Conservation (phyloP, 1,140 invertebrate genomes). For the Bombus breviceps region DNA sequence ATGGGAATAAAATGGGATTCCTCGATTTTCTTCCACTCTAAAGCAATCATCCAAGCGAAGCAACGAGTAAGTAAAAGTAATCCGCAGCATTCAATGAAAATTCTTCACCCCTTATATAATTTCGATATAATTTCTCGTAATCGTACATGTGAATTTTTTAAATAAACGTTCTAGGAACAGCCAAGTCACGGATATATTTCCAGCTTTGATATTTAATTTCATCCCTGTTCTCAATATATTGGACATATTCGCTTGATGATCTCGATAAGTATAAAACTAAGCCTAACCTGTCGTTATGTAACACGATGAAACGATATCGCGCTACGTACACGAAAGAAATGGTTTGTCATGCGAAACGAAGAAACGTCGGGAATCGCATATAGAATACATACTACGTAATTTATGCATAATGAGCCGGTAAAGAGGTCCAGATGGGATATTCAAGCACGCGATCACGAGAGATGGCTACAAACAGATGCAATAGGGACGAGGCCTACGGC, state of each 20-base stretch:
- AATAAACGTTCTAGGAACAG: background rate
- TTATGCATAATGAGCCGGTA: slow-evolving; percentile 6
- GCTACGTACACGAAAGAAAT: background rate
- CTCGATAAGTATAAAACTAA: background rate
- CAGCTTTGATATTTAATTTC: background rate
- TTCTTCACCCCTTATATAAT: background rate
- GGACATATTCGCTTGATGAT: background rate
- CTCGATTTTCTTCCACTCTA: background rate
- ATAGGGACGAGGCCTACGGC: slow-evolving; percentile 19
- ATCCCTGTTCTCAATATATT: background rate
- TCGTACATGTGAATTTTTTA: background rate
- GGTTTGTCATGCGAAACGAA: background rate
- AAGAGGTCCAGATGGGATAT: slow-evolving; percentile 15
- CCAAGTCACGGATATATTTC: too few species aligned
- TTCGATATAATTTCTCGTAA: background rate
- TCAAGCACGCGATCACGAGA: slow-evolving; percentile 16
- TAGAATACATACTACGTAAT: background rate
- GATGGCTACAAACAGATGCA: slow-evolving; percentile 31
- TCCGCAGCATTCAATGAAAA: background rate
- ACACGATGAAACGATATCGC: background rate
- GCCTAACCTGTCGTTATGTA: background rate
- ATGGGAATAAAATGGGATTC: background rate
- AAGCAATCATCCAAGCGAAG: background rate
- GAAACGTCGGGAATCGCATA: background rate
- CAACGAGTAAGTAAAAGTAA: background rate